Evolutionary conservation across 2,888 invertebrate species (phyloP), one percentile per base, ranked within the genome.

Genomic region (Eupeodes latifasciatus): DNA sequence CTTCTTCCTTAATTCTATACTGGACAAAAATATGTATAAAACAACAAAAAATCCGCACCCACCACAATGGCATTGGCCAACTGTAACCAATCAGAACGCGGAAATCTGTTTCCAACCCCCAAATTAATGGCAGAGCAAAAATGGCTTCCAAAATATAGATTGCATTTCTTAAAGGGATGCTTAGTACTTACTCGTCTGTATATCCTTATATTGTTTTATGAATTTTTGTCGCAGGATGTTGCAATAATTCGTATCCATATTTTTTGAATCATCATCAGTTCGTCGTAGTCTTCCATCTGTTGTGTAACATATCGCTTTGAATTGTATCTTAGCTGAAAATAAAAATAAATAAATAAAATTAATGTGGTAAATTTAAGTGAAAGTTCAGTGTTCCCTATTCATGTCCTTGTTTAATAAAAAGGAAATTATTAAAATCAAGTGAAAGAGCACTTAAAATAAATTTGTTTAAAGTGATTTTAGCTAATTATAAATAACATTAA

Each of bases 41-140:
- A 44, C 19, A 19, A 40, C 7, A 19, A 0, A 67, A 69, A 55
- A 19, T 40, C 47, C 59, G 27, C 27, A 59, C 72, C 72, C 72
- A 47, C 19, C 47, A 44, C 34, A 57, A 27, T 76, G 53, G 16
- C 62, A 72, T 61, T 67, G 71, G 47, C 44, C 87, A 76, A 84
- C 67, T 84, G 84, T 57, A 81, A n/a, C 87, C 87, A 87, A 87
- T 87, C 84, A 81, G 44, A 55, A 2, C 1, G 12, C 71, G 34
- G 27, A 51, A 74, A 77, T 77, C 80, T 87, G 87, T 72, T 81
- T 67, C 80, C 87, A 87, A 36, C 87, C 87, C 84, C 1, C 57
- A 14, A 53, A 53, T 57, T 66, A 44, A 80, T 87, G 83, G 76
- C 76, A 40, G 44, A 61, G 36, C 14, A 49, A 87, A 87, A 87